Evolutionary conservation across 2,888 invertebrate species (phyloP).

Genomic region (Diadromus collaris): DNA sequence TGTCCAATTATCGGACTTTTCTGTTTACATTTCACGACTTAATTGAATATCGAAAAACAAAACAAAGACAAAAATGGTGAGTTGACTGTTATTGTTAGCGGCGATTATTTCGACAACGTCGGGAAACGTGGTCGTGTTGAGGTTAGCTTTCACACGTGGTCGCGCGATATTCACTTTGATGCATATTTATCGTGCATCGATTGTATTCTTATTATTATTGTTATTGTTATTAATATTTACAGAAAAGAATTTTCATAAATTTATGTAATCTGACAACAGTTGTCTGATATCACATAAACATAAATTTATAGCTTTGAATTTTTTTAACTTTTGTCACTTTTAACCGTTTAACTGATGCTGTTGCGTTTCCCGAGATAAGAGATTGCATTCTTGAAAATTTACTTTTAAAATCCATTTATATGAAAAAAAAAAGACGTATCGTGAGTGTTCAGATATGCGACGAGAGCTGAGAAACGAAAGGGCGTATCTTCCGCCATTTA

Average conservation of each 20-base stretch:
- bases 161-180: slow-evolving; percentile 15
- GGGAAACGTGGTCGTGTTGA: slow-evolving; percentile 33
- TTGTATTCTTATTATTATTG: too few species aligned
- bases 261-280: too few species aligned
- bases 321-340: too few species aligned
- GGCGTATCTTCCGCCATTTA: not conserved
- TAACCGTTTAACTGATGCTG: too few species aligned
- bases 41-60: slow-evolving; percentile 40
- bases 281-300: too few species aligned
- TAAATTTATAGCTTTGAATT: too few species aligned
- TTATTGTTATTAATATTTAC: too few species aligned
- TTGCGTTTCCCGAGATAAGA: too few species aligned
- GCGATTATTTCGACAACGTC: not conserved
- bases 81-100: slow-evolving; percentile 43
- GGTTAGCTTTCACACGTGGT: slow-evolving; percentile 62
- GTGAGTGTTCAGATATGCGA: not conserved
- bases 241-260: too few species aligned
- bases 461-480: not conserved
- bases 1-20: slow-evolving; percentile 38
- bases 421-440: not conserved
- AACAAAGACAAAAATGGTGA: too few species aligned
- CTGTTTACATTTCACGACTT: slow-evolving; percentile 40
- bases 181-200: not conserved
- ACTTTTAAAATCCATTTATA: not conserved
- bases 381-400: too few species aligned